phyloP scores from a whole-genome alignment of 2,113 vertebrate genomes.

The Thamnophis sirtalis region DNA sequence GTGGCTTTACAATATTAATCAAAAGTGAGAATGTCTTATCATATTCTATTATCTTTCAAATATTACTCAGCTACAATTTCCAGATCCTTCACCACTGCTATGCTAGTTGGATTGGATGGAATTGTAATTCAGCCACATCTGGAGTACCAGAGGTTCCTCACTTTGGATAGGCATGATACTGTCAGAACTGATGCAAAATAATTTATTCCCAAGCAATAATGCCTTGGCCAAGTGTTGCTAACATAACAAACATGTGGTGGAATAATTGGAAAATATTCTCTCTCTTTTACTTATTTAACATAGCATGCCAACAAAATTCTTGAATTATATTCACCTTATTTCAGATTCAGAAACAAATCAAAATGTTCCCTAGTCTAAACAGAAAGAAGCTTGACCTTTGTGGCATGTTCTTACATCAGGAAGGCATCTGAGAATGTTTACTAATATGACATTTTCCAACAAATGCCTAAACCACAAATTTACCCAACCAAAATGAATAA shows the following conservation, averaged over 20 bases:
- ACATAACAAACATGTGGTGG: constrained; percentile 30
- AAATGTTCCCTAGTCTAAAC: constrained; percentile 6
- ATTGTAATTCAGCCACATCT: not conserved
- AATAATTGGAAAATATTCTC: constrained; percentile 24
- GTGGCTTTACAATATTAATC: not conserved
- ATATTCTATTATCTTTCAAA: not conserved
- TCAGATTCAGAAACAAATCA: constrained; percentile 5
- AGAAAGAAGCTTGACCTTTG: constrained; percentile 16
- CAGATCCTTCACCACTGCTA: not conserved
- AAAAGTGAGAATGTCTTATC: not conserved
- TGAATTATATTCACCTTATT: constrained; percentile 30
- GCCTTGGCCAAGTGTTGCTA: constrained; percentile 11
- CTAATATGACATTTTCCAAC: constrained; percentile 42
- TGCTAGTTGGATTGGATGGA: not conserved
- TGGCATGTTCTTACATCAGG: not conserved
- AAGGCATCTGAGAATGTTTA: constrained; percentile 24
- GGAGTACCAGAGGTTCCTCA: not conserved
- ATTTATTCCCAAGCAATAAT: constrained; percentile 20
- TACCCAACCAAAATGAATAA: constrained; percentile 43
- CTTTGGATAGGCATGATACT: constrained; percentile 8
- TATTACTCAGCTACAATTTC: not conserved
- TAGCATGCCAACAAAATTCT: not conserved
- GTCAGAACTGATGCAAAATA: not conserved
- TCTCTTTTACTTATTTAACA: constrained; percentile 3
- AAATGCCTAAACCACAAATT: constrained; percentile 48